Percentiles rank a stretch among this genome's conserved stretches.
These are phyloP conservation scores for Paradisaea rubra DNA, from an alignment of 2,113 vertebrate genomes.

Conservation along the genomic window DNA sequence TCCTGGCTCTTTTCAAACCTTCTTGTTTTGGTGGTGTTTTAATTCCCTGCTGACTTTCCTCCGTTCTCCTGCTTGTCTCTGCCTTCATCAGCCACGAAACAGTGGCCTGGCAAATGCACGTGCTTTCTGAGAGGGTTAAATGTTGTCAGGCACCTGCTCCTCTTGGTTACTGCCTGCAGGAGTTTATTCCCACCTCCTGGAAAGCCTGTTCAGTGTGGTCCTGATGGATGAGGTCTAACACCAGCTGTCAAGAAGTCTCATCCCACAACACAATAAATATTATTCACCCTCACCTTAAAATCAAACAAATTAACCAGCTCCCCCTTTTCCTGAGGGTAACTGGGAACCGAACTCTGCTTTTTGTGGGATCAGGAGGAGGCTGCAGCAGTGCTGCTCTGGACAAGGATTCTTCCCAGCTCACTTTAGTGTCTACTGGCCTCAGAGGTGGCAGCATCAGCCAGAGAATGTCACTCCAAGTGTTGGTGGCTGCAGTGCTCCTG, in stretches of 20 bases:
- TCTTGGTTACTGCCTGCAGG: not conserved
- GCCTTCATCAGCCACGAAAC: not conserved
- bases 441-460: not conserved
- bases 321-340: not conserved
- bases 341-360: not conserved
- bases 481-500: not conserved
- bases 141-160: not conserved
- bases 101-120: not conserved
- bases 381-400: not conserved
- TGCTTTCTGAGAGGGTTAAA: not conserved
- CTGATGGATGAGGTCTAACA: not conserved
- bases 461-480: not conserved
- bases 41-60: not conserved
- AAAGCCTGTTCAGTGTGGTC: not conserved
- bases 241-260: not conserved
- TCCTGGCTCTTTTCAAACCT: not conserved
- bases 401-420: not conserved
- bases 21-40: not conserved
- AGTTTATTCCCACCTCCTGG: not conserved
- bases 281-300: not conserved
- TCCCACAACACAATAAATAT: not conserved
- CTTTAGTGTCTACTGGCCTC: not conserved
- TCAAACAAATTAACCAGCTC: not conserved
- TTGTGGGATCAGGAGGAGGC: not conserved
- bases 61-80: not conserved